Conservation (phyloP, 2,113 vertebrate species). For the Trinectes maculatus region DNA sequence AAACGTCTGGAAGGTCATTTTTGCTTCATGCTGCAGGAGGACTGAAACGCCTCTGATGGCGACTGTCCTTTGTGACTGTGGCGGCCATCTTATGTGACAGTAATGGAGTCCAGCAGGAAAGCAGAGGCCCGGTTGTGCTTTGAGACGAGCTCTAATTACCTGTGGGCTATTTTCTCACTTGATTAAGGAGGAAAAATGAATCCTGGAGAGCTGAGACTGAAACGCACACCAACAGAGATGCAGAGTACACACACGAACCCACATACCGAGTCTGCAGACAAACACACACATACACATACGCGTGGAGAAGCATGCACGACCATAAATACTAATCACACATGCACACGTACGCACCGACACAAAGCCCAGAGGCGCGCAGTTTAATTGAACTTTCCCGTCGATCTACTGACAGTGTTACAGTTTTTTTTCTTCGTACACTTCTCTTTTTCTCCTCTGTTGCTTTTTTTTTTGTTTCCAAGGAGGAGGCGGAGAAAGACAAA, state of each 20-base stretch:
- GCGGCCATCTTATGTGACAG: slow-evolving; percentile 35
- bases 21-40: background rate
- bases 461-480: no score
- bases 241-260: slow-evolving; percentile 40
- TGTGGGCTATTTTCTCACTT: slow-evolving; percentile 68
- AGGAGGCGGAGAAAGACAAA: slow-evolving; percentile 19
- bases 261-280: background rate
- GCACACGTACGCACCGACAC: slow-evolving; percentile 32
- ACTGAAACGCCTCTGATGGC: slow-evolving; percentile 20
- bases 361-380: slow-evolving; percentile 63
- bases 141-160: slow-evolving; percentile 73
- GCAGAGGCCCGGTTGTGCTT: slow-evolving; percentile 47
- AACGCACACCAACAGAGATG: slow-evolving; percentile 52
- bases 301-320: background rate
- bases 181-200: slow-evolving; percentile 74
- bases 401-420: slow-evolving; percentile 56
- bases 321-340: slow-evolving; percentile 27
- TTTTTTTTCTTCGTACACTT: slow-evolving; percentile 17
- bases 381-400: slow-evolving; percentile 79
- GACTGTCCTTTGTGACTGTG: slow-evolving; percentile 26
- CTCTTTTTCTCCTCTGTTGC: slow-evolving; percentile 34
- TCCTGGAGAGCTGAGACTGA: slow-evolving; percentile 62
- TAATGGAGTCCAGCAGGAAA: slow-evolving; percentile 49
- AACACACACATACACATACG: background rate
- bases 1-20: slow-evolving; percentile 10